A percentile compares a stretch with the other conserved stretches of the same genome.
Conservation (phyloP, 2,797 vertebrate genomes). For the Malurus splendens region DNA sequence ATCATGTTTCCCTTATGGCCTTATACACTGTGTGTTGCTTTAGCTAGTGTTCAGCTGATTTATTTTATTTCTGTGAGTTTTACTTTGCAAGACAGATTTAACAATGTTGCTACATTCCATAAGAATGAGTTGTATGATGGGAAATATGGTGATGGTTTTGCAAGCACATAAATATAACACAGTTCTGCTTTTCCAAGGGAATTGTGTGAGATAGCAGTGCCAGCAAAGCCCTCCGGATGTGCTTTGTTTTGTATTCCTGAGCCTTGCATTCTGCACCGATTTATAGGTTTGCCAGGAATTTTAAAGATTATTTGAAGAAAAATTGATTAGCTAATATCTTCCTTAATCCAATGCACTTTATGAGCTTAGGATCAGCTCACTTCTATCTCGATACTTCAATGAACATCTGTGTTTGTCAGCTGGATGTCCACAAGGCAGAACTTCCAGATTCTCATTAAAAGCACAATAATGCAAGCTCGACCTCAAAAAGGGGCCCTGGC, state of each 20-base stretch:
- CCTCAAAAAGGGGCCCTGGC: conserved; percentile 26
- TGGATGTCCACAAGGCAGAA: conserved; percentile 35
- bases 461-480: neutral
- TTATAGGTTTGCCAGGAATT: conserved; percentile 32
- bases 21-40: conserved; percentile 15
- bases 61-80: conserved; percentile 61
- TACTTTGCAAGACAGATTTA: conserved; percentile 52
- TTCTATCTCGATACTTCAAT: neutral
- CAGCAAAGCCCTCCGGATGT: conserved; percentile 46
- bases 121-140: conserved; percentile 62
- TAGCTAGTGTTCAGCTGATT: conserved; percentile 51
- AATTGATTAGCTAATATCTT: conserved; percentile 35
- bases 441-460: conserved; percentile 51
- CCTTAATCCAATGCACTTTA: conserved; percentile 31
- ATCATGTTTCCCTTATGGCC: conserved; percentile 34
- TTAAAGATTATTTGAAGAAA: conserved; percentile 34
- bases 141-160: conserved; percentile 60
- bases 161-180: conserved; percentile 64
- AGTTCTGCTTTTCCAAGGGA: conserved; percentile 34
- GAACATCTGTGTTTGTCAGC: conserved; percentile 55
- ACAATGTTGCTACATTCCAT: conserved; percentile 64
- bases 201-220: neutral
- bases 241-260: conserved; percentile 28
- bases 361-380: neutral
- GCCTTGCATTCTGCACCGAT: neutral